These are phyloP conservation scores for Acanthosoma haemorrhoidale DNA, from an alignment of 2,888 invertebrate species.

Conservation along the genomic window DNA sequence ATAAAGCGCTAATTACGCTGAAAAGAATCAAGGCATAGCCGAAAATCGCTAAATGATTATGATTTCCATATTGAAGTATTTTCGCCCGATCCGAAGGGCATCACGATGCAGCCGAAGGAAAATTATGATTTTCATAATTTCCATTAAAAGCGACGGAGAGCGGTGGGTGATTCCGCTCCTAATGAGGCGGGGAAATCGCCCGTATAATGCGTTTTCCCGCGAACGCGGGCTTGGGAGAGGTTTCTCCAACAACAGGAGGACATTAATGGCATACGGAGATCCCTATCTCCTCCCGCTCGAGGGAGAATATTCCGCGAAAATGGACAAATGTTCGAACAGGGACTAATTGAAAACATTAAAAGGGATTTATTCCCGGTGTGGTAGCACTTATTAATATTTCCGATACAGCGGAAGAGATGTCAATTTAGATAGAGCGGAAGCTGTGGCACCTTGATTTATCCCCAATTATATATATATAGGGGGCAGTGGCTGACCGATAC, in stretches of 20 bases:
- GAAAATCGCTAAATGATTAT: not conserved
- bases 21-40: too few species aligned
- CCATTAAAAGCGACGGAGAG: not conserved
- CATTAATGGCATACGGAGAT: too few species aligned
- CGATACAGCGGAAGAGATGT: constrained; percentile 11
- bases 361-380: constrained; percentile 28
- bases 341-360: constrained; percentile 33
- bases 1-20: not conserved
- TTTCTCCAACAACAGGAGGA: too few species aligned
- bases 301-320: constrained; percentile 10
- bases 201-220: not conserved
- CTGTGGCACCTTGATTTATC: constrained; percentile 10
- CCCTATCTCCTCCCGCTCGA: too few species aligned
- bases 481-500: not conserved
- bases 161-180: not conserved
- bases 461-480: constrained; percentile 28
- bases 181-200: constrained; percentile 4
- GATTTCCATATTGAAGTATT: not conserved
- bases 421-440: constrained; percentile 19
- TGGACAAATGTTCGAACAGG: constrained; percentile 27
- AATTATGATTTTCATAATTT: constrained; percentile 9
- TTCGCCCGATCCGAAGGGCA: not conserved
- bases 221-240: not conserved
- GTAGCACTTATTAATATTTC: not conserved
- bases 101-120: not conserved